Conservation (phyloP, 2,113 vertebrate genomes). For the Eira barbara region DNA sequence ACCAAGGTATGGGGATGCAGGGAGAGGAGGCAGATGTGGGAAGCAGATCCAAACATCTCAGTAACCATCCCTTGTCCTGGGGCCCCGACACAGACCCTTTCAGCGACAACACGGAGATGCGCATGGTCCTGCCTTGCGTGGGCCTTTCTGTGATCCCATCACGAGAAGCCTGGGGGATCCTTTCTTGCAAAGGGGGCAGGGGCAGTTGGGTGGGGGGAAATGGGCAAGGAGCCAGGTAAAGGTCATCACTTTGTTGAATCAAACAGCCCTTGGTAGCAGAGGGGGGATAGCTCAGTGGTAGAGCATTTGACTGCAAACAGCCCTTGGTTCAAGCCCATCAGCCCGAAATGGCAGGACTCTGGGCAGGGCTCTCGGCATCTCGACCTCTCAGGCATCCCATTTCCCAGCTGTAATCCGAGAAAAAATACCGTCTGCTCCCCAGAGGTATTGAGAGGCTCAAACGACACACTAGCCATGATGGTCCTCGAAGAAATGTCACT, state of each 20-base stretch:
- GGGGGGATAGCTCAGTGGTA: too few relatives aligned
- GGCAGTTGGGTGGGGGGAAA: background rate
- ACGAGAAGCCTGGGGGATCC: background rate
- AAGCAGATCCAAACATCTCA: background rate
- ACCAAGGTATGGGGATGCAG: conserved; percentile 62
- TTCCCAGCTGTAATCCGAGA: background rate
- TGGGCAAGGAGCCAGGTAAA: background rate
- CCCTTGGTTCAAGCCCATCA: background rate
- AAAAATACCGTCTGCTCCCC: background rate
- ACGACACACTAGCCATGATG: background rate
- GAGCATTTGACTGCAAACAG: too few relatives aligned
- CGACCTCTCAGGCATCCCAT: background rate
- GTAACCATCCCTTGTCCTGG: background rate
- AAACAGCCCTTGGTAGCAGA: background rate
- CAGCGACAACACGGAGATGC: background rate
- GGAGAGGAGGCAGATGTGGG: background rate
- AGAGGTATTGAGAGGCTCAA: background rate
- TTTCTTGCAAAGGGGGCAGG: background rate
- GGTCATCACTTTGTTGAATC: background rate
- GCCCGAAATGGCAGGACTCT: background rate
- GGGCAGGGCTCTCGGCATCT: background rate
- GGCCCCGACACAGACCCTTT: background rate
- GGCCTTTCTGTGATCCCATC: background rate
- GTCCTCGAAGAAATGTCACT: background rate
- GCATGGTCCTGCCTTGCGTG: background rate